These are phyloP conservation scores for Etia nguti DNA, from an alignment of 2,113 vertebrate genomes.

Conservation along the genomic window DNA sequence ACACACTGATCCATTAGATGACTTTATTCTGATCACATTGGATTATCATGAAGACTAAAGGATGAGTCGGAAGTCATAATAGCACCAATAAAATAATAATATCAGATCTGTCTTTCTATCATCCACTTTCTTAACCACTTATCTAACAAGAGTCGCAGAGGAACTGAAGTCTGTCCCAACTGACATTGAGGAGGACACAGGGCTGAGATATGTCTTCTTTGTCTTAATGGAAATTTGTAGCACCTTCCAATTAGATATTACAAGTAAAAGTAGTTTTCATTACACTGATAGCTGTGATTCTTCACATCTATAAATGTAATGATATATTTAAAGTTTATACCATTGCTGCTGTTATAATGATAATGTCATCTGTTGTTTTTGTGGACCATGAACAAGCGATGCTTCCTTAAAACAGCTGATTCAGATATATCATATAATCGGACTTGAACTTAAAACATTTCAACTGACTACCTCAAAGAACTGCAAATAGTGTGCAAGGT, in stretches of 20 bases:
- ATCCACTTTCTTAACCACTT: neutral
- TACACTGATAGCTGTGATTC: neutral
- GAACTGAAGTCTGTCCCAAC: neutral
- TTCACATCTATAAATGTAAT: neutral
- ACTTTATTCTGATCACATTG: neutral
- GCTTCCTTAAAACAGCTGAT: neutral
- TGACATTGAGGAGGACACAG: neutral
- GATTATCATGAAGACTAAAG: neutral
- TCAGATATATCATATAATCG: accelerated
- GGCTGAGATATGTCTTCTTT: neutral
- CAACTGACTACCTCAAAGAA: neutral
- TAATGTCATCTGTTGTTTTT: neutral
- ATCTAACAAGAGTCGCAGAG: neutral
- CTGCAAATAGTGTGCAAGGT: neutral
- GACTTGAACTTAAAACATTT: neutral
- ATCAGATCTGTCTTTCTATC: neutral
- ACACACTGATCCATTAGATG: neutral
- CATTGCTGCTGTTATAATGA: neutral
- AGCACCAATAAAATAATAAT: neutral
- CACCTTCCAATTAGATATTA: neutral
- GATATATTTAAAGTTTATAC: neutral
- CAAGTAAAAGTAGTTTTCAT: neutral
- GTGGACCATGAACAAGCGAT: neutral
- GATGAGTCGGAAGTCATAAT: neutral
- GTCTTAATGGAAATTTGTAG: neutral